Base-by-base conservation (phyloP, 2,888 invertebrate species). In the Andrena fulva region DNA sequence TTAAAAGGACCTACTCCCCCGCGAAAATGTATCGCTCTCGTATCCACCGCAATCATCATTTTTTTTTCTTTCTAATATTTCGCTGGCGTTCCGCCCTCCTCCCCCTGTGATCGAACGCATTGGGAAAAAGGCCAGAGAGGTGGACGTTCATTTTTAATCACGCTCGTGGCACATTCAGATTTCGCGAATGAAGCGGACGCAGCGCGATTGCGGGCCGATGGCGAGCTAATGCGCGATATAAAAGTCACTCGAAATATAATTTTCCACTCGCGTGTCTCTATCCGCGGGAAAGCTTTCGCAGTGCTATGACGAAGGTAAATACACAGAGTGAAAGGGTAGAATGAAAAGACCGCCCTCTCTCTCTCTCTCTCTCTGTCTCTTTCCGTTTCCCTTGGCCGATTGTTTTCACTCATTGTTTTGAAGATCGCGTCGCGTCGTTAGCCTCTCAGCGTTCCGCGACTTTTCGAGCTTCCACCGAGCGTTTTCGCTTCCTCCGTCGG, bases 1-100 rank as follows among this genome's bases (percentile, higher is more conserved):
- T 87, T 81, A 82, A 88, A 88, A 80, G 80, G 85, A 85, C 83
- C 87, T 79, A 67, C 12, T 48, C 62, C 63, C 64, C 50, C 64
- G 63, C 60, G 68, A 80, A 74, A 79, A 66, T 66, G 77, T 76
- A 76, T 77, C 77, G 52, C 60, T 56, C 74, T 54, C 66, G 56
- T 54, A 52, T 60, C 64, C 63, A 63, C 7, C 56, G 62, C 69
- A 31, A 50, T 67, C 64, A 27, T 59, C 48, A 69, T 76, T 83
- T 84, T 71, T 72, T 76, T 60, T 71, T 42, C n/a, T 20, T 20
- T 20, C 33, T 56, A 35, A 54, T 54, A 50, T 33, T 48, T 54
- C 48, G 24, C 71, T 24, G 33, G 27, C 42, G 20, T 27, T n/a
- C 50, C 42, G 1, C 16, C 16, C 42, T 5, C 3, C 42, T 4